These are phyloP conservation scores for Sebastes matsubarae DNA, from an alignment of 2,797 vertebrate species.

Conservation along the genomic window DNA sequence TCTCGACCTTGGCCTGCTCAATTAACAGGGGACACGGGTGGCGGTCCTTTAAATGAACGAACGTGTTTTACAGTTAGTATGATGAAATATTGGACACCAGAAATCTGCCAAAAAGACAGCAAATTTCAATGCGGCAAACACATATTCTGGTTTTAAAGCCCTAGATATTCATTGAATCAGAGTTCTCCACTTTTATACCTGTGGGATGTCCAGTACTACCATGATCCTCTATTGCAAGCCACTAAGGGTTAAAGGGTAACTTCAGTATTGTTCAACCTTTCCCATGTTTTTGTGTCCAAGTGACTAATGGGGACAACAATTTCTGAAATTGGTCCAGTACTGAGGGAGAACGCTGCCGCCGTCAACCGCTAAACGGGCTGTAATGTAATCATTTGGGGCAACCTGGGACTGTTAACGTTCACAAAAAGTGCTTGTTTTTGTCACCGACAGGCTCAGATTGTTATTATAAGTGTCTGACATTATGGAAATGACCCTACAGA, in stretches of 20 bases:
- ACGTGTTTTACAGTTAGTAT: slow-evolving; percentile 49
- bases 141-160: background rate
- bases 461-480: no score
- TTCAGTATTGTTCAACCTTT: no score
- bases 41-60: slow-evolving; percentile 39
- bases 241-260: background rate
- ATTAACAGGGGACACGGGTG: slow-evolving; percentile 54
- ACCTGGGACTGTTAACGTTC: no score
- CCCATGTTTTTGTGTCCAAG: no score
- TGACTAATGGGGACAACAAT: no score
- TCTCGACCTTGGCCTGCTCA: slow-evolving; percentile 66
- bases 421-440: no score
- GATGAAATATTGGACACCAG: background rate
- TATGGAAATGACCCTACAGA: no score
- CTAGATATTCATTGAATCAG: background rate
- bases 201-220: background rate
- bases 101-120: background rate
- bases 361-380: accelerated
- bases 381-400: no score
- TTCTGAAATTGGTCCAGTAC: no score
- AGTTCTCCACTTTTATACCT: background rate
- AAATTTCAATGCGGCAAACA: background rate
- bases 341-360: no score
- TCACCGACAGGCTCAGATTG: no score
- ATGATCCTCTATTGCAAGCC: background rate